Conservation (phyloP, 2,888 invertebrate species). For the Ypsolopha sequella region DNA sequence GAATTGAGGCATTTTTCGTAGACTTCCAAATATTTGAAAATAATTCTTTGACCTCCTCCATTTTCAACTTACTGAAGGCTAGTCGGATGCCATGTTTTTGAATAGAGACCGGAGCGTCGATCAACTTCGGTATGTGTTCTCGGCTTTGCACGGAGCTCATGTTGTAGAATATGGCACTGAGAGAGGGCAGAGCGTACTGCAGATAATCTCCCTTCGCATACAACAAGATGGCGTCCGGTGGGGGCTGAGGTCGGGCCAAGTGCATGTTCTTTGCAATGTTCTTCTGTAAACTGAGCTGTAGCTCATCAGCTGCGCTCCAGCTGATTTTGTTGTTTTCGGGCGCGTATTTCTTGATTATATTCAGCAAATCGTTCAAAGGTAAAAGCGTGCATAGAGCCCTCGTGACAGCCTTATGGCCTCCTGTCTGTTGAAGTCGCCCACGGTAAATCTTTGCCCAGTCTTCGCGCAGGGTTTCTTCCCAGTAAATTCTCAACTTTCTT, state of each 20-base stretch:
- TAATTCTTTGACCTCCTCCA: constrained; percentile 23
- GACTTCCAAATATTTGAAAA: constrained; percentile 32
- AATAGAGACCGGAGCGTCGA: constrained; percentile 36
- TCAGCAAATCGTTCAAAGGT: constrained; percentile 19
- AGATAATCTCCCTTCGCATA: constrained; percentile 49
- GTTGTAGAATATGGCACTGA: constrained; percentile 40
- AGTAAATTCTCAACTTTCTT: constrained; percentile 38
- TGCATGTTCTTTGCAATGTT: constrained; percentile 46
- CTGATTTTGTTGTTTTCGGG: constrained; percentile 35
- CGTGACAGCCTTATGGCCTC: constrained; percentile 26
- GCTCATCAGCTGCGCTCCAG: constrained; percentile 32
- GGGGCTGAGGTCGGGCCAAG: constrained; percentile 36
- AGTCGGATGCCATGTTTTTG: constrained; percentile 47
- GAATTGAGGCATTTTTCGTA: constrained; percentile 37
- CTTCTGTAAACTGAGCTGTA: constrained; percentile 31
- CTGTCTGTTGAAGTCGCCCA: constrained; percentile 16
- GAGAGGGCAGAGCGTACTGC: constrained; percentile 39
- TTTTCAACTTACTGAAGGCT: constrained; percentile 29
- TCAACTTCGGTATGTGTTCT: constrained; percentile 26
- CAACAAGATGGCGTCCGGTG: constrained; percentile 27
- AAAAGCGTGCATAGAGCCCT: constrained; percentile 34
- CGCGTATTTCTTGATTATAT: constrained; percentile 30
- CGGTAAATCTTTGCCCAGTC: constrained; percentile 26
- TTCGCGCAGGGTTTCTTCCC: constrained; percentile 28
- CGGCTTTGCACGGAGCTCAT: constrained; percentile 22